Evolutionary conservation across 2,888 invertebrate species (phyloP), one percentile per base, ranked within the genome.

Genomic region (Drosophila affinis): DNA sequence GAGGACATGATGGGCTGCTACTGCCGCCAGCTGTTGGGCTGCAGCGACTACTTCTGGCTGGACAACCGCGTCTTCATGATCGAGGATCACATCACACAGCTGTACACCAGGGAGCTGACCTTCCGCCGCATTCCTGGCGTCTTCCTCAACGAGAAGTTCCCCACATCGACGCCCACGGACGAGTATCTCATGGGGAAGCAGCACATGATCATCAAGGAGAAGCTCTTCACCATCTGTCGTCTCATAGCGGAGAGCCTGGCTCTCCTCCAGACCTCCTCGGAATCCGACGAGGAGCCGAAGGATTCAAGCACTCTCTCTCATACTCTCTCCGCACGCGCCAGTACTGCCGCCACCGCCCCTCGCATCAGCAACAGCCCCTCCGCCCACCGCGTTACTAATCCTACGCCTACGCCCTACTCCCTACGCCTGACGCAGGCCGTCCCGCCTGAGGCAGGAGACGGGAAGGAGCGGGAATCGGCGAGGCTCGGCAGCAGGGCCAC

Each of bases 101-200:
- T 81, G 3, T 88, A 83, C 48, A 90, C 91, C 39, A 79, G 83
- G 14, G 57, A 72, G 0, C 60, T 91, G 18, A 34, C 80, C 0
- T 78, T 68, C 3, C 77, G 83, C 2, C 81, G 83, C 21, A 80
- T 89, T 12, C 64, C 80, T 0, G 80, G 83, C 1, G 82, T 80
- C 9, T 85, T 75, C 48, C 75, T 89, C 0, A 90, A 91, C 62
- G 90, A 90, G 18, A 89, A 89, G 61, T 91, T 90, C 64, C 85
- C 90, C 1, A 68, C 90, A 0, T 81, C 89, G 1, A 90, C 90
- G n/a, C 69, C 84, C n/a, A 77, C 76, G 4, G 91, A 90, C 29
- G 75, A 76, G 63, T 80, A 81, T 5, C 62, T 88, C 14, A 90
- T 90, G 90, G 79, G 79, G 4, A 85, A 79, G 17, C 90, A 90